Evolutionary conservation across 1,140 invertebrate genomes (phyloP).

Genomic region (Drosophila pseudoobscura): DNA sequence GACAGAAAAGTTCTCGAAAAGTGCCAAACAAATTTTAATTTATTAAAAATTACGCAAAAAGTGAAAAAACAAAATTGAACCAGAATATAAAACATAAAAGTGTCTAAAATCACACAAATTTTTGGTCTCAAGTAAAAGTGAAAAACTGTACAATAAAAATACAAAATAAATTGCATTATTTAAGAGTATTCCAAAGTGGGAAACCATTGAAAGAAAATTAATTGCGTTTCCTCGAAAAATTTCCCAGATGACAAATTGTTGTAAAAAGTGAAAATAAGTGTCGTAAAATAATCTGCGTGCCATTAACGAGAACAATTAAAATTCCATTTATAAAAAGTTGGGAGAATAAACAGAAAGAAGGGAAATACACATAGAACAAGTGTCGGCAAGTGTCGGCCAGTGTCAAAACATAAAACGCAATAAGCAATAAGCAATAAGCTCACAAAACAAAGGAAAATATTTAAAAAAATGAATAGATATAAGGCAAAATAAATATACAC

Average conservation of each 20-base stretch:
- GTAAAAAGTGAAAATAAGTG: neutral
- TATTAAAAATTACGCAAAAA: conserved; percentile 1
- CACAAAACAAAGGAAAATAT: conserved; percentile 14
- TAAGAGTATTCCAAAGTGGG: neutral
- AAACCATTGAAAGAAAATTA: neutral
- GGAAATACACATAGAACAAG: conserved; percentile 1
- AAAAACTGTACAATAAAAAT: neutral
- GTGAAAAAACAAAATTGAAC: neutral
- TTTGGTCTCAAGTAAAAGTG: too few species aligned
- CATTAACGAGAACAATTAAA: neutral
- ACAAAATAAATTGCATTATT: neutral
- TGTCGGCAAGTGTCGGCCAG: conserved; percentile 52
- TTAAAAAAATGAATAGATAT: conserved; percentile 12
- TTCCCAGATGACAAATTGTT: neutral
- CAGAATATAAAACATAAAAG: neutral
- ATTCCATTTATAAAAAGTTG: neutral
- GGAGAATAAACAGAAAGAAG: neutral
- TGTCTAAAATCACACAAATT: conserved; percentile 2
- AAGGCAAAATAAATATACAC: too few species aligned
- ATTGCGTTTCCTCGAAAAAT: neutral
- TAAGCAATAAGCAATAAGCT: conserved; percentile 18
- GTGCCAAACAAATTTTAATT: conserved; percentile 5
- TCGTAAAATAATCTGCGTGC: neutral
- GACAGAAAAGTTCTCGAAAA: conserved; percentile 5
- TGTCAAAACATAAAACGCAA: conserved; percentile 36